Evolutionary conservation across 2,113 vertebrate genomes (phyloP).

Genomic region (Oreochromis niloticus): DNA sequence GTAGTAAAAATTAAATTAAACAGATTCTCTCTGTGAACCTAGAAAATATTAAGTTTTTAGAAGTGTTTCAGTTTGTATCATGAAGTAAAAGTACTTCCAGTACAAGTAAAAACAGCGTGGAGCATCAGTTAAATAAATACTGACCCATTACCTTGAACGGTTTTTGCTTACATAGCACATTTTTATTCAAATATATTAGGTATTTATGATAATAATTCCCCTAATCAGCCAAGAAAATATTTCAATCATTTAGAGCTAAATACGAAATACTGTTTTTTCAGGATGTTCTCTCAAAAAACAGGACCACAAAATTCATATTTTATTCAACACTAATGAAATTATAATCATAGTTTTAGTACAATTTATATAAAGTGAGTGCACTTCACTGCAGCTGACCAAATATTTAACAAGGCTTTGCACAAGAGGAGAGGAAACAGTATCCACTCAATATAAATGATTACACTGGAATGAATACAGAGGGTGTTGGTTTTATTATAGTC

Average conservation of each 20-base stretch:
- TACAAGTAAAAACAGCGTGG: background rate
- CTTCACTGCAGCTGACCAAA: background rate
- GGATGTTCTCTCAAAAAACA: background rate
- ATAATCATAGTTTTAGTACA: accelerated
- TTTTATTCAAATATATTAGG: background rate
- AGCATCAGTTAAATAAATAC: accelerated
- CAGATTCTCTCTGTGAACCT: background rate
- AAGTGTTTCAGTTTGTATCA: background rate
- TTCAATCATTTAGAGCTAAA: accelerated
- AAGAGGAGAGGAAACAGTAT: background rate
- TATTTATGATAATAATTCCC: background rate
- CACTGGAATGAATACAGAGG: background rate
- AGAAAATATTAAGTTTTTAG: background rate
- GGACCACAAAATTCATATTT: background rate
- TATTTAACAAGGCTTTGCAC: background rate
- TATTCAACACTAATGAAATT: background rate
- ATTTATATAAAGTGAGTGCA: background rate
- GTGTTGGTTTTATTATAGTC: background rate
- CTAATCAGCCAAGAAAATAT: background rate
- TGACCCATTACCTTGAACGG: background rate
- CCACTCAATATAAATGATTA: background rate
- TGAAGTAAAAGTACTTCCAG: background rate
- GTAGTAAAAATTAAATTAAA: background rate
- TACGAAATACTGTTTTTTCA: background rate
- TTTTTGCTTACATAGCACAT: background rate